A percentile compares a stretch with the other conserved stretches of the same genome.
These are phyloP conservation scores for Alaudala cheleensis DNA, from an alignment of 2,113 vertebrate species.

Conservation along the genomic window DNA sequence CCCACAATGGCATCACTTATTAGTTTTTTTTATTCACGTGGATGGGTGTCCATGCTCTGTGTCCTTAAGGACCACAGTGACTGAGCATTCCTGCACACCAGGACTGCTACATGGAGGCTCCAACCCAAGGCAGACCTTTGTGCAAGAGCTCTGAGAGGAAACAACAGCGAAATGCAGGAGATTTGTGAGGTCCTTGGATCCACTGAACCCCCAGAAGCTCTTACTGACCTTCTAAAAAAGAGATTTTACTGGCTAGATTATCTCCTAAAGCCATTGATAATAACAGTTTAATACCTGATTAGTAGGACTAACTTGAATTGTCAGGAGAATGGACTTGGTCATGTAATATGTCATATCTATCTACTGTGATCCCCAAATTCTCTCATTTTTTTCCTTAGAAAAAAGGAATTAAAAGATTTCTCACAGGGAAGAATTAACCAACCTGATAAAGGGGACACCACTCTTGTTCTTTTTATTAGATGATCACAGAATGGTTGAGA, in stretches of 20 bases:
- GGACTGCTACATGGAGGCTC: not conserved
- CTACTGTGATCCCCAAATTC: not conserved
- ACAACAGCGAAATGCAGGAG: not conserved
- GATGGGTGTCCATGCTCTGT: not conserved
- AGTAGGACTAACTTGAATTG: not conserved
- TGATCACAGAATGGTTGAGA: not conserved
- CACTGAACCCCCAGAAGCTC: conserved; percentile 4
- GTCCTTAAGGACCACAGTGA: not conserved
- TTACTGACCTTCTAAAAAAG: conserved; percentile 22
- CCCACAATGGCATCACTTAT: not conserved
- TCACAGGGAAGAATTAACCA: not conserved
- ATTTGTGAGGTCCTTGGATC: not conserved
- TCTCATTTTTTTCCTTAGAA: not conserved
- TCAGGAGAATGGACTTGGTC: not conserved
- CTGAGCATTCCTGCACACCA: not conserved
- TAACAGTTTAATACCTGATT: conserved; percentile 32
- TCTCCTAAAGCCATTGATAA: not conserved
- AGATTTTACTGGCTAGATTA: conserved; percentile 16
- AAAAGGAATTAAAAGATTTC: not conserved
- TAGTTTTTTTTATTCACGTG: not conserved
- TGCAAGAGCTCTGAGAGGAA: not conserved
- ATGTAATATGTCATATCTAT: not conserved
- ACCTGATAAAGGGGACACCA: not conserved
- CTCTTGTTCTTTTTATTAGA: not conserved
- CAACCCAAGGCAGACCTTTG: not conserved